Evolutionary conservation across 30 jellyfish, hydroid and myxozoan genomes (phyloP).

Genomic region (Hydractinia symbiolongicarpus): DNA sequence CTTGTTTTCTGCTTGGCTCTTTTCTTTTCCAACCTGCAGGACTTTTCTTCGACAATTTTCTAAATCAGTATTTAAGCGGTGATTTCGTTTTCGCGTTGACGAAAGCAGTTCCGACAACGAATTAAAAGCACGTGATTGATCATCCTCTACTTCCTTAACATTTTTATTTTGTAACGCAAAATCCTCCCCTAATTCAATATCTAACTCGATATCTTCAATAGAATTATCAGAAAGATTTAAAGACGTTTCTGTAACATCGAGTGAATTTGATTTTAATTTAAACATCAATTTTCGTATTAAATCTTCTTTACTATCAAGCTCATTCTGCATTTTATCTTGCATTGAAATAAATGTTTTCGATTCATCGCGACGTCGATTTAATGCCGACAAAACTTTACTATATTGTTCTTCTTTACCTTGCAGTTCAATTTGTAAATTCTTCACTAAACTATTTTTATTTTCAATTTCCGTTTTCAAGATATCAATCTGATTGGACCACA

Average conservation of each 20-base stretch:
- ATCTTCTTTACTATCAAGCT: conserved; percentile 9
- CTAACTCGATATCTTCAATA: no score
- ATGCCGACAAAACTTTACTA: neutral
- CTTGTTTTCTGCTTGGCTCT: neutral
- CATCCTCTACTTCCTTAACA: no score
- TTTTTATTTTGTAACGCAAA: no score
- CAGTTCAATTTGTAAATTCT: conserved; percentile 22
- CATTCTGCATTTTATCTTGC: conserved; percentile 27
- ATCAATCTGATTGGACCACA: conserved; percentile 1
- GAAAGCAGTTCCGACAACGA: conserved; percentile 4
- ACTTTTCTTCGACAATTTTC: neutral
- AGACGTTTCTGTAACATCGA: conserved; percentile 27
- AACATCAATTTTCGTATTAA: conserved; percentile 15
- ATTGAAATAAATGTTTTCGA: neutral
- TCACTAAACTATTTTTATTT: neutral
- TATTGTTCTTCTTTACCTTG: conserved; percentile 30
- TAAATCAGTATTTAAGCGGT: neutral
- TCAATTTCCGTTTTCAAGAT: conserved; percentile 7
- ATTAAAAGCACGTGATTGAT: neutral
- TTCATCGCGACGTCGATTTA: conserved; percentile 11
- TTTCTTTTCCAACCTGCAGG: neutral
- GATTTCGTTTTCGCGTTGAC: neutral
- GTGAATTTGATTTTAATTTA: conserved; percentile 38
- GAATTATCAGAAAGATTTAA: conserved; percentile 10
- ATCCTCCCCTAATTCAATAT: no score